phyloP scores from a whole-genome alignment of 30 jellyfish, hydroid and myxozoan species.

The Aurelia aurita region DNA sequence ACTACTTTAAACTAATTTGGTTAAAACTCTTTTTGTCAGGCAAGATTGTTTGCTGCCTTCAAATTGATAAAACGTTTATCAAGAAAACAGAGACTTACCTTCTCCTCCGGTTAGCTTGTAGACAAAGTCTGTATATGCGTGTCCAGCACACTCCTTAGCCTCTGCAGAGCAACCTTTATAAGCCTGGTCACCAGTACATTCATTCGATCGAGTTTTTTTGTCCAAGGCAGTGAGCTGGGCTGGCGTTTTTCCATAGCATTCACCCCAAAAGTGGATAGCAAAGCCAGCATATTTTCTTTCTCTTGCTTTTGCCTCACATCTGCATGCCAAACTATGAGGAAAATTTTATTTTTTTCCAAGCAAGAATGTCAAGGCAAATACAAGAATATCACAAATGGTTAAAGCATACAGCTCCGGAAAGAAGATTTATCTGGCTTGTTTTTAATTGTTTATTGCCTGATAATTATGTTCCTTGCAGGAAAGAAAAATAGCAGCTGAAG shows the following conservation, averaged over 20 bases:
- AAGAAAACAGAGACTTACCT: background rate
- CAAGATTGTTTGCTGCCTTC: too few species aligned
- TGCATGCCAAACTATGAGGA: constrained; percentile 18
- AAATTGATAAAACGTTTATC: background rate
- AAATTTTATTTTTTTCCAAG: too few species aligned
- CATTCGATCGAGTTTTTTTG: background rate
- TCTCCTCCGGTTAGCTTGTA: background rate
- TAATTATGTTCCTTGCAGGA: too few species aligned
- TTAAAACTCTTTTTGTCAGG: too few species aligned
- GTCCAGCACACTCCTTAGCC: constrained; percentile 15
- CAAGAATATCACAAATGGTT: too few species aligned
- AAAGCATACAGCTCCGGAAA: too few species aligned
- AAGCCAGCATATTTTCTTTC: constrained; percentile 11
- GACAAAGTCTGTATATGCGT: constrained; percentile 2
- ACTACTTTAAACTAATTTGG: too few species aligned
- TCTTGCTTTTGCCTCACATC: background rate
- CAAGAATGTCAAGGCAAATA: too few species aligned
- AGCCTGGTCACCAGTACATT: constrained; percentile 17
- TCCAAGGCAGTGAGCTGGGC: background rate
- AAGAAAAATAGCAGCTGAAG: too few species aligned
- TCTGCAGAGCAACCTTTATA: background rate
- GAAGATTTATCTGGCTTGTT: too few species aligned
- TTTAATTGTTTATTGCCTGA: too few species aligned
- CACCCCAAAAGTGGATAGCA: constrained; percentile 40
- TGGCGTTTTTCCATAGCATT: constrained; percentile 39